Evolutionary conservation across 1,140 invertebrate genomes (phyloP).

Genomic region (Brachionus calyciflorus): DNA sequence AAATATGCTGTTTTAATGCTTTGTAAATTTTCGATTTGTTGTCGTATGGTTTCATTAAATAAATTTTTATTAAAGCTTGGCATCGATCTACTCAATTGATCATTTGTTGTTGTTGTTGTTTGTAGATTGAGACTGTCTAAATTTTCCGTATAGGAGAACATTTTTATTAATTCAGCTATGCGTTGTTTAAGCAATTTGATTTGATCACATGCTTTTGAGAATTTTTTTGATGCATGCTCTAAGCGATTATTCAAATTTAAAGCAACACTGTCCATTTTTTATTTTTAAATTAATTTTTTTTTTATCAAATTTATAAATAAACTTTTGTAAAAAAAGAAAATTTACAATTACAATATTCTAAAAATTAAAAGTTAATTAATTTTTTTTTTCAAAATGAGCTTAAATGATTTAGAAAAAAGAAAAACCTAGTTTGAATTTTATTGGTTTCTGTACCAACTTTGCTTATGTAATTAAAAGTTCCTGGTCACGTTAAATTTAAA

Average conservation of each 20-base stretch:
- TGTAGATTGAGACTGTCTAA: not conserved
- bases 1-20: conserved; percentile 41
- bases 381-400: too few species aligned
- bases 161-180: conserved; percentile 37
- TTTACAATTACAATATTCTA: too few species aligned
- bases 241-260: not conserved
- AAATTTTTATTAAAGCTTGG: conserved; percentile 15
- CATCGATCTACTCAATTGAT: not conserved
- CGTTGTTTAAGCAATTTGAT: conserved; percentile 34
- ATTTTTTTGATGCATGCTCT: conserved; percentile 39
- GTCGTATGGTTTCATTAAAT: conserved; percentile 44
- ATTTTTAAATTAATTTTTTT: too few species aligned
- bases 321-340: too few species aligned
- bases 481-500: too few species aligned
- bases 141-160: conserved; percentile 1
- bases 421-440: too few species aligned
- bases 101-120: too few species aligned
- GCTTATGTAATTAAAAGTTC: too few species aligned
- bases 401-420: too few species aligned
- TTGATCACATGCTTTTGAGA: conserved; percentile 38
- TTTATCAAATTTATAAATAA: too few species aligned
- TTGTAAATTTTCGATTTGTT: conserved; percentile 37
- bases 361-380: too few species aligned
- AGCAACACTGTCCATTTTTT: conserved; percentile 5
- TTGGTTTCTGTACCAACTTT: too few species aligned